Base-by-base conservation (phyloP, 2,888 invertebrate species). In the Lymantria dispar region DNA sequence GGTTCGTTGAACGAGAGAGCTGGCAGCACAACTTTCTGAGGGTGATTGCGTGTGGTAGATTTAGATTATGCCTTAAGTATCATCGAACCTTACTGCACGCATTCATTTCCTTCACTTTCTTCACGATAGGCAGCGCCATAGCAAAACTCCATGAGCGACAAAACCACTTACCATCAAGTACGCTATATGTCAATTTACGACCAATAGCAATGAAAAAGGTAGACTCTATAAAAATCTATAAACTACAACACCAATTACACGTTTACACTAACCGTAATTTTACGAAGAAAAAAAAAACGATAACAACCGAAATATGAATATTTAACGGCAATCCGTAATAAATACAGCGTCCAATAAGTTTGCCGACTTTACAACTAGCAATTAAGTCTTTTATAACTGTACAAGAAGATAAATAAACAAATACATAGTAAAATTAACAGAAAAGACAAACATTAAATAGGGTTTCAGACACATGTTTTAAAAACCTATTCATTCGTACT, bases 301-400 rank as follows among this genome's bases (percentile, higher is more conserved):
- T 48, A 43, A 41, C 50, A 49, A 43, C 48, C 36, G 47, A 64
- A 65, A 65, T 58, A 64, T 64, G 54, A 60, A 60, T 64, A 67
- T 58, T 67, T 67, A 68, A 63, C 64, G 56, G 64, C 58, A 56
- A 68, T 56, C 40, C 43, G 64, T 52, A 64, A 67, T 67, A 65
- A 67, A 65, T 51, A 56, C 53, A 54, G 15, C 54, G 50, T 45
- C 57, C 47, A 67, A 67, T 67, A 56, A 52, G 53, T 59, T 53
- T 44, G 54, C 56, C 57, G 56, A 48, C 50, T 60, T 60, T 61
- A 68, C 54, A 51, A 54, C 54, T 62, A 60, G 64, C 60, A 60
- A 63, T 61, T 68, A 65, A 53, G 58, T 58, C 66, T 46, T 68
- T 68, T 63, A 54, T 69, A 68, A 64, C 67, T 56, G 67, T 67